phyloP scores from a whole-genome alignment of 2,797 vertebrate species.

The Momotus momota region DNA sequence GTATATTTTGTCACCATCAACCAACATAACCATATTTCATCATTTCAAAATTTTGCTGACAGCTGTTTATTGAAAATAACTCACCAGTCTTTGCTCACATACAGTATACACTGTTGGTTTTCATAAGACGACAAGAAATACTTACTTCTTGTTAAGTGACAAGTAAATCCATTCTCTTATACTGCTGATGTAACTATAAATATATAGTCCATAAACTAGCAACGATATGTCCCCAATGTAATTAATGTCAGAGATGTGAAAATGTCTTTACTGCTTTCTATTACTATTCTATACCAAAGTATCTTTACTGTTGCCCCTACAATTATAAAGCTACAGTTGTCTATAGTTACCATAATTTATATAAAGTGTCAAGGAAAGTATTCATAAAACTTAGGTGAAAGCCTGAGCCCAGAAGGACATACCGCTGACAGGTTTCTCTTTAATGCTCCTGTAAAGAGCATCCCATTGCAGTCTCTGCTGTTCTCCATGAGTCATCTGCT shows the following conservation, averaged over 20 bases:
- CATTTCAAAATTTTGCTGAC: not conserved
- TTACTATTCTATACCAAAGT: not conserved
- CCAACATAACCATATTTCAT: not conserved
- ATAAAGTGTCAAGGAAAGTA: not conserved
- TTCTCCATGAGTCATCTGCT: not conserved
- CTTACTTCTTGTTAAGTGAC: not conserved
- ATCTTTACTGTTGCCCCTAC: not conserved
- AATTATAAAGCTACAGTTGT: not conserved
- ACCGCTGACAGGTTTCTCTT: not conserved
- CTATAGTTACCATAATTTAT: not conserved
- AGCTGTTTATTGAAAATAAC: constrained; percentile 1
- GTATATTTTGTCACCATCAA: not conserved
- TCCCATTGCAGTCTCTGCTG: not conserved
- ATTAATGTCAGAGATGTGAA: not conserved
- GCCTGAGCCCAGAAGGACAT: not conserved
- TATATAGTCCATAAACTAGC: not conserved
- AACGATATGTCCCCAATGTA: not conserved
- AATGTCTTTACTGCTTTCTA: not conserved
- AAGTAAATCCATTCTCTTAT: not conserved
- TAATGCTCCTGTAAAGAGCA: not conserved
- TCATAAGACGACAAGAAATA: not conserved
- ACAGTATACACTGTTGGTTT: not conserved
- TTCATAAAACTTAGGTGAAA: not conserved
- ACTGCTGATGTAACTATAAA: not conserved
- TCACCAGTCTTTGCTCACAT: not conserved